These are phyloP conservation scores for Cyphomyrus plagiostoma DNA, from an alignment of 2,113 vertebrate species.

Conservation along the genomic window DNA sequence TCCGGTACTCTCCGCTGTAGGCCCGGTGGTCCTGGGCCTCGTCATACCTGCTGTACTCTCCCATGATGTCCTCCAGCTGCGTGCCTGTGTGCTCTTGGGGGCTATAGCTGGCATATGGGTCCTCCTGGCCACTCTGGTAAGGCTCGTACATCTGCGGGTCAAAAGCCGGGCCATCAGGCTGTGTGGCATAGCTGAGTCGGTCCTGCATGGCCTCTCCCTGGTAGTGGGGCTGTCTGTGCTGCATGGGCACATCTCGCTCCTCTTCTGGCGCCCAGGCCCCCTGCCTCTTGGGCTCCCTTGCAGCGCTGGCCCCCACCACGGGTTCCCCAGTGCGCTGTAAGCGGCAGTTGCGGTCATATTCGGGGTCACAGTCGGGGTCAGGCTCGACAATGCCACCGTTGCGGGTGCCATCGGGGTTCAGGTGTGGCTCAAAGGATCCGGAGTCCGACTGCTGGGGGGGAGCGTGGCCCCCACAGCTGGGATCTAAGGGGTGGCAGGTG, in stretches of 20 bases:
- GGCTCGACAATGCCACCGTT: slow-evolving; percentile 56
- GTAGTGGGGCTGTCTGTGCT: slow-evolving; percentile 30
- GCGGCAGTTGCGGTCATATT: slow-evolving; percentile 61
- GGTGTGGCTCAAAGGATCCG: slow-evolving; percentile 58
- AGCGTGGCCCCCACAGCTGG: not conserved
- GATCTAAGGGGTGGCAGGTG: slow-evolving; percentile 17
- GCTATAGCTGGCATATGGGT: slow-evolving; percentile 51
- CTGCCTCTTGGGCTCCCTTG: not conserved
- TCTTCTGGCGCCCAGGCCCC: slow-evolving; percentile 20
- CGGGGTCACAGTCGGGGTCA: slow-evolving; percentile 65
- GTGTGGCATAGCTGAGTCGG: slow-evolving; percentile 4
- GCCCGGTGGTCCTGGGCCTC: slow-evolving; percentile 47
- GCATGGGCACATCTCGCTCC: slow-evolving; percentile 26
- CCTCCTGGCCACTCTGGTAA: slow-evolving; percentile 64
- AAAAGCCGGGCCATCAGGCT: slow-evolving; percentile 34
- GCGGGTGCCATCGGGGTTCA: slow-evolving; percentile 51
- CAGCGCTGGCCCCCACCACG: not conserved
- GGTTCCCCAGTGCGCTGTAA: slow-evolving; percentile 51
- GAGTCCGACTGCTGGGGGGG: slow-evolving; percentile 37
- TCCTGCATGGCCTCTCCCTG: slow-evolving; percentile 41
- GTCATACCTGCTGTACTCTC: slow-evolving; percentile 52
- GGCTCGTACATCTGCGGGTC: slow-evolving; percentile 56
- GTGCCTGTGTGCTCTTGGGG: slow-evolving; percentile 43
- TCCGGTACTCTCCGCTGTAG: slow-evolving; percentile 59
- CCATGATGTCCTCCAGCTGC: slow-evolving; percentile 61